Base-by-base conservation (phyloP, 2,888 invertebrate genomes). In the Clitarchus hookeri region DNA sequence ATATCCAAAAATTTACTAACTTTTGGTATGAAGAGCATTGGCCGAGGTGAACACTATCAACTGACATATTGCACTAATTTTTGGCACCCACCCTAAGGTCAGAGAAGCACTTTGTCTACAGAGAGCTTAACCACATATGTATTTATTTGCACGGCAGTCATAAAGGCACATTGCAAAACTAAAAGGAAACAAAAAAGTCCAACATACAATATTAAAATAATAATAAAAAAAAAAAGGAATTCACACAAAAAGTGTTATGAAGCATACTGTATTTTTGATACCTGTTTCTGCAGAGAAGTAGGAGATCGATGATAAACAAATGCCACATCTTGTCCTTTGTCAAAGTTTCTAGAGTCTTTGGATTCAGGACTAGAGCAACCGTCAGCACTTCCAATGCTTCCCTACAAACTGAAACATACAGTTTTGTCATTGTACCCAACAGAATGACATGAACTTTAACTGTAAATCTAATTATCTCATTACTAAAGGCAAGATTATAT, bases 311-410 rank as follows among this genome's bases (percentile, higher is more conserved):
- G 85, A 98, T 95, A 90, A 98, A 97, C 86, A 95, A 95, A 89
- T 97, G 96, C 97, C 97, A 98, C 92, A 95, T 95, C 87, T 95
- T 92, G 90, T 98, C 97, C 89, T 95, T 95, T 88, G 97, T 95
- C 44, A 98, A 92, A 48, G 94, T 94, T 89, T 98, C 97, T 88
- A 98, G 92, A 86, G 96, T 96, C 86, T 95, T 95, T n/a, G 97
- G 97, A 91, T 97, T 98, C 84, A 99, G 92, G 84, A 98, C 96
- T 91, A 98, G 94, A 88, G 97, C 96, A 88, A 98, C 95, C 84
- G 98, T 97, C 88, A 99, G 93, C 88, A 98, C 96, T 92, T 99
- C 98, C 91, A 99, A 93, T 84, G 98, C 97, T 92, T 98, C 98
- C 89, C 97, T 96, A 90, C 97, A 97, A 90, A 97, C 96, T 92